These are phyloP conservation scores for Cataglyphis livida DNA, from an alignment of 2,888 invertebrate species.

Conservation along the genomic window DNA sequence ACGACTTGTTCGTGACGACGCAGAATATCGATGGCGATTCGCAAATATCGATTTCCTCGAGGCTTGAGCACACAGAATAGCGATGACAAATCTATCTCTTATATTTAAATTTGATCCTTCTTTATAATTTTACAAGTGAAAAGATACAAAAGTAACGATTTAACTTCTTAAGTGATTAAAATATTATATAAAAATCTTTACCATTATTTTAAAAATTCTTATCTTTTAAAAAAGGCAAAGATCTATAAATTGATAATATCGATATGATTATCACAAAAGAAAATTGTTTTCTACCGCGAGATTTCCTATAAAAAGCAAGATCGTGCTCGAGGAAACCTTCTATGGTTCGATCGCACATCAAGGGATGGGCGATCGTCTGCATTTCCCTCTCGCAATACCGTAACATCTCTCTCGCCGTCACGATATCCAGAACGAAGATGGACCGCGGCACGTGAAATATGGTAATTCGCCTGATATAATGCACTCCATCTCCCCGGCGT, in stretches of 20 bases:
- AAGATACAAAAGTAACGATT: background rate
- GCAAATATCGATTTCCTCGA: constrained; percentile 47
- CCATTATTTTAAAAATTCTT: background rate
- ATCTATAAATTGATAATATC: background rate
- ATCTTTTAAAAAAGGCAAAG: background rate
- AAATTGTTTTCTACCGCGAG: background rate
- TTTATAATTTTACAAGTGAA: background rate
- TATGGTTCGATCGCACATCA: constrained; percentile 38
- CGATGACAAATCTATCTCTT: constrained; percentile 3
- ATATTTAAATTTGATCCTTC: background rate
- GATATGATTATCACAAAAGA: background rate
- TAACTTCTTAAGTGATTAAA: background rate
- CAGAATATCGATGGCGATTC: constrained; percentile 60
- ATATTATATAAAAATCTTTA: background rate
- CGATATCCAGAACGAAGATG: constrained; percentile 68
- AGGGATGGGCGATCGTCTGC: constrained; percentile 20
- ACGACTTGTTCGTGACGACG: constrained; percentile 59
- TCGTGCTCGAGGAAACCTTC: constrained; percentile 18
- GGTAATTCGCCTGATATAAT: constrained; percentile 74
- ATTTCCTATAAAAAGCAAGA: background rate
- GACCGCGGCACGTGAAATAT: constrained; percentile 71
- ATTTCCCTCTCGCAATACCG: constrained; percentile 37
- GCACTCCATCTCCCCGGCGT: constrained; percentile 70
- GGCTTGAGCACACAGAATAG: background rate
- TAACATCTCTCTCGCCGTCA: constrained; percentile 51